Evolutionary conservation across 2,797 vertebrate genomes (phyloP), one percentile per base, ranked within the genome.

Genomic region (Euphonia xanthogaster): DNA sequence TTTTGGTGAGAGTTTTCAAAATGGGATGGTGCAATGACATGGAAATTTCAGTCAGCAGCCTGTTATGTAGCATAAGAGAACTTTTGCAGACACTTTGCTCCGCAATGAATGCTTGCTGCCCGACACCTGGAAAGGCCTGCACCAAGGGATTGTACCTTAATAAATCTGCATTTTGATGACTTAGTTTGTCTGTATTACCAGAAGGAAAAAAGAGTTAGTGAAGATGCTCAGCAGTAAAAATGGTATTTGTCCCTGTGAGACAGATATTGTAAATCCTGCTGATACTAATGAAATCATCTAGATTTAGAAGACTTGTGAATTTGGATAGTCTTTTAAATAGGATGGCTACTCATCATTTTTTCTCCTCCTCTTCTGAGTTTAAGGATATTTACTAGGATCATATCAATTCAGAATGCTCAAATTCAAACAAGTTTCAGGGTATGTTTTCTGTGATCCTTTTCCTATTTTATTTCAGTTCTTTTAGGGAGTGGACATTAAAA

Each of bases 1-100:
- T 74, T 93, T 54, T 67, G 28, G 12, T 44, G 30, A 44, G 25
- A 48, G 42, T 58, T 95, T 93, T 86, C 44, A 44, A 84, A 80
- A 54, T 61, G 62, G 35, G 7, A 22, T 65, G 20, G 33, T 80
- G 30, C 27, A 16, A 14, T 72, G 37, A 77, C 27, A 65, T 42
- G 44, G 54, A 62, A 61, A 81, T 90, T 81, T 72, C 54, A 3
- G 0, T 44, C 15, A 42, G 65, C 60, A 74, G n/a, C 39, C 57
- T 4, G 3, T 83, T 74, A 30, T 0, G 0, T 25, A 68, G 65
- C 0, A 0, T 57, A 42, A 91, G 19, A 40, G 65, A 86, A 31
- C 10, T 88, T 93, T 60, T 70, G 71, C 31, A 62, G 63, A 58
- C 9, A 10, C 66, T 84, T 93, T 78, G 14, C 7, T 86, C 22